phyloP scores from a whole-genome alignment of 2,113 vertebrate species.

The Condylura cristata region DNA sequence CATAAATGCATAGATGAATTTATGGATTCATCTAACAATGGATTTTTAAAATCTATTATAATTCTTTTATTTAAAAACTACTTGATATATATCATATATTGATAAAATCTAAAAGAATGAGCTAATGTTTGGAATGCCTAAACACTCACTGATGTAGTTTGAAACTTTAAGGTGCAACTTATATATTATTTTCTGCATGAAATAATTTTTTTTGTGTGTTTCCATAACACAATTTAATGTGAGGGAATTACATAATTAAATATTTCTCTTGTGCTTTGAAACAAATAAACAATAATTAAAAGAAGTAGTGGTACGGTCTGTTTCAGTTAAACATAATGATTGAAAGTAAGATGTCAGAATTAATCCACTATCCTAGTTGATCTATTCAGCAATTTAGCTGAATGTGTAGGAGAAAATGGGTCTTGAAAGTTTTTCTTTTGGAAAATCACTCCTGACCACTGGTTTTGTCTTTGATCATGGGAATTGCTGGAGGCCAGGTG shows the following conservation, averaged over 20 bases:
- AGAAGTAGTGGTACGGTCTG: neutral
- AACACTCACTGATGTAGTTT: no score
- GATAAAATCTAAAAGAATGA: no score
- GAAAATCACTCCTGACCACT: neutral
- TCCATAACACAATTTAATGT: neutral
- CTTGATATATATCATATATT: no score
- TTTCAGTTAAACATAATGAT: constrained; percentile 22
- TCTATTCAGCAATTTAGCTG: neutral
- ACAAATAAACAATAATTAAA: neutral
- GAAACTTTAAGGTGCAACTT: no score
- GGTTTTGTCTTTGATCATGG: neutral
- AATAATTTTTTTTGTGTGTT: neutral
- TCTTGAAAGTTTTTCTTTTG: neutral
- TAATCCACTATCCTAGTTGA: neutral
- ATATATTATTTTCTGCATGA: no score
- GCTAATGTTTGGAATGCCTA: no score
- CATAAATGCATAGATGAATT: neutral
- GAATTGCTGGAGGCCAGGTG: neutral
- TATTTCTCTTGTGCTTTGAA: neutral
- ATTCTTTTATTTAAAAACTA: no score
- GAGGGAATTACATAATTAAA: neutral
- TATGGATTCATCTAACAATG: neutral
- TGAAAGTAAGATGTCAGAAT: constrained; percentile 18
- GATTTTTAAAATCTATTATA: neutral
- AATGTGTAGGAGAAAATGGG: neutral